A percentile compares a stretch with the other conserved stretches of the same genome.
phyloP scores from a whole-genome alignment of 2,797 vertebrate genomes.

The Liasis olivaceus region DNA sequence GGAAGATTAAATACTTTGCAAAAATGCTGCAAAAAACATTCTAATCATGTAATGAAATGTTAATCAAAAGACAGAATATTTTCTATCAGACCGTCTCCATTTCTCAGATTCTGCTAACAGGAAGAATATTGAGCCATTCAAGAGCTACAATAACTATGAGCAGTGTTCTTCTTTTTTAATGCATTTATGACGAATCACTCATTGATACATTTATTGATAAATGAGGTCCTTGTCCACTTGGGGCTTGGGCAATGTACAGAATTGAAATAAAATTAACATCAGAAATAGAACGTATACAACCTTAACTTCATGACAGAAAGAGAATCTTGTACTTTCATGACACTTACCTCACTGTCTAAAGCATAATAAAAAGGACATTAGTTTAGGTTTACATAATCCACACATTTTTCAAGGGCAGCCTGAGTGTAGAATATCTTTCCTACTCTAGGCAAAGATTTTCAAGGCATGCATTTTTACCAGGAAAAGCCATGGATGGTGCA shows the following conservation, averaged over 20 bases:
- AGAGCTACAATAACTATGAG: background rate
- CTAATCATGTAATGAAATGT: background rate
- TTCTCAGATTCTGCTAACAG: background rate
- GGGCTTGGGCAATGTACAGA: background rate
- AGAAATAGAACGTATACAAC: background rate
- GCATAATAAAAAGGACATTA: background rate
- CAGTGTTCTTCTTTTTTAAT: background rate
- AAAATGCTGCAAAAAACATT: background rate
- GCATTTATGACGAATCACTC: background rate
- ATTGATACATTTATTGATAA: background rate
- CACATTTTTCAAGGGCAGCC: background rate
- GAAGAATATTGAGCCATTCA: background rate
- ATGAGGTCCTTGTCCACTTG: background rate
- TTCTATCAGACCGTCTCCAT: background rate
- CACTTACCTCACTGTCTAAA: background rate
- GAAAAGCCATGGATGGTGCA: background rate
- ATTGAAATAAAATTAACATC: background rate
- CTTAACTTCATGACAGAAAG: background rate
- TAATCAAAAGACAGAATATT: background rate
- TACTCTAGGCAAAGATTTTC: background rate
- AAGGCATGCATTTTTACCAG: background rate
- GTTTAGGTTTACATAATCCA: background rate
- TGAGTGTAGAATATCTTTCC: background rate
- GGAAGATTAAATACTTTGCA: constrained; percentile 8
- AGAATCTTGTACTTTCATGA: background rate